These are phyloP conservation scores for Sporophila hypoxantha DNA, from an alignment of 2,113 vertebrate genomes.

Conservation along the genomic window DNA sequence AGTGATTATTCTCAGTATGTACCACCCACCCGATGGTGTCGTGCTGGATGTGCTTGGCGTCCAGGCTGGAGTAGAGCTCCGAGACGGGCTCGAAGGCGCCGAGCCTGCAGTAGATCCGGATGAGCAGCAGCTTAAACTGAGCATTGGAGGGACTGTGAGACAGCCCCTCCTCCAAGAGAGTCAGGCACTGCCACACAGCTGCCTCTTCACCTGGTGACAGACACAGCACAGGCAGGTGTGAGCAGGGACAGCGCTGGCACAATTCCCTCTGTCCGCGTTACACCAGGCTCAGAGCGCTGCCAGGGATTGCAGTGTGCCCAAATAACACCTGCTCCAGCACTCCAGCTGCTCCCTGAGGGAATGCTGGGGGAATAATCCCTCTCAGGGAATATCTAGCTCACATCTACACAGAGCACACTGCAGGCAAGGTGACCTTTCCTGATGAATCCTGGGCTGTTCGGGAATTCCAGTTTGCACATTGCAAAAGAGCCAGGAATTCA, in stretches of 20 bases:
- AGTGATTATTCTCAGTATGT: constrained; percentile 65
- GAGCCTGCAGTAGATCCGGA: constrained; percentile 90
- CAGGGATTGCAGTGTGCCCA: not conserved
- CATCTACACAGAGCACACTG: not conserved
- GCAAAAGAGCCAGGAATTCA: not conserved
- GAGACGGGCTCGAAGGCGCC: constrained; percentile 94
- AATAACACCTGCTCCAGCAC: not conserved
- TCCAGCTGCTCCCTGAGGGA: not conserved
- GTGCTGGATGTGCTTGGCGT: constrained; percentile 96
- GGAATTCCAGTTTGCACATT: fast-evolving
- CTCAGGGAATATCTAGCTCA: not conserved
- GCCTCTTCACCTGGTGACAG: constrained; percentile 79
- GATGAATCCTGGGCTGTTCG: not conserved
- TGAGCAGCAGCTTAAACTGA: constrained; percentile 96
- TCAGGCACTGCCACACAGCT: constrained; percentile 83
- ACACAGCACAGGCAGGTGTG: not conserved
- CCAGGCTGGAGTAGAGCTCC: constrained; percentile 93
- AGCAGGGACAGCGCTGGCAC: not conserved
- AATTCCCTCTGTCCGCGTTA: fast-evolving
- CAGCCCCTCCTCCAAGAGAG: constrained; percentile 86
- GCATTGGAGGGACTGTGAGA: constrained; percentile 88
- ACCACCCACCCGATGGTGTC: constrained; percentile 95
- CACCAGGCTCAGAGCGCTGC: not conserved
- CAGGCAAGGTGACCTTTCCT: not conserved
- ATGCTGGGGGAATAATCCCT: not conserved